Evolutionary conservation across 2,113 vertebrate genomes (phyloP).

Genomic region (Andinoacara biseriatus): DNA sequence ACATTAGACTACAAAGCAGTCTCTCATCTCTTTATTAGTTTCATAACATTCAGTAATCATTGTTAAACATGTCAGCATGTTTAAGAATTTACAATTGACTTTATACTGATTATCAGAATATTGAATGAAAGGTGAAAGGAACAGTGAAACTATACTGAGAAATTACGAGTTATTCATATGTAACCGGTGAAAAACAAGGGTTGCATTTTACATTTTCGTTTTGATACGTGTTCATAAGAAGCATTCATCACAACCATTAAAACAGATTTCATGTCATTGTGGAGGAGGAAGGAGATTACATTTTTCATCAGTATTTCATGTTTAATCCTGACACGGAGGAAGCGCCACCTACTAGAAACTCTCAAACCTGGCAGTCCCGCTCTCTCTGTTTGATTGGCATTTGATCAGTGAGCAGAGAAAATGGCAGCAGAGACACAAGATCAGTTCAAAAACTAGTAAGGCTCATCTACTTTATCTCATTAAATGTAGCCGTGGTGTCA

Average conservation of each 20-base stretch:
- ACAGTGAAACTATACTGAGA: neutral
- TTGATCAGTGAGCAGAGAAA: neutral
- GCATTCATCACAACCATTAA: fast-evolving
- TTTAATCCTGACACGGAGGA: fast-evolving
- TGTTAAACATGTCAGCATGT: neutral
- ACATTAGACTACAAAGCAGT: neutral
- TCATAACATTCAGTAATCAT: neutral
- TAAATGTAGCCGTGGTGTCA: neutral
- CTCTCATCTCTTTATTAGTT: neutral
- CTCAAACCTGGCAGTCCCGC: too few relatives aligned
- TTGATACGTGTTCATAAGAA: fast-evolving
- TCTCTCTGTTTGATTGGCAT: neutral
- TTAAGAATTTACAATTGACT: neutral
- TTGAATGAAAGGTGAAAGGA: fast-evolving
- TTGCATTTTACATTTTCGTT: neutral
- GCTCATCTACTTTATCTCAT: neutral
- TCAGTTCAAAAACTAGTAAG: neutral
- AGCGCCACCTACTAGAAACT: too few relatives aligned
- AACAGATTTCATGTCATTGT: neutral
- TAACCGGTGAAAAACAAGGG: fast-evolving
- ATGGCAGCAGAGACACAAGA: too few relatives aligned
- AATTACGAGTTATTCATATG: neutral
- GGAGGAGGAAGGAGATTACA: neutral
- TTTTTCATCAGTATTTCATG: neutral
- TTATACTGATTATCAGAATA: neutral